Evolutionary conservation across 2,113 vertebrate species (phyloP).

Genomic region (Pseudonaja textilis): DNA sequence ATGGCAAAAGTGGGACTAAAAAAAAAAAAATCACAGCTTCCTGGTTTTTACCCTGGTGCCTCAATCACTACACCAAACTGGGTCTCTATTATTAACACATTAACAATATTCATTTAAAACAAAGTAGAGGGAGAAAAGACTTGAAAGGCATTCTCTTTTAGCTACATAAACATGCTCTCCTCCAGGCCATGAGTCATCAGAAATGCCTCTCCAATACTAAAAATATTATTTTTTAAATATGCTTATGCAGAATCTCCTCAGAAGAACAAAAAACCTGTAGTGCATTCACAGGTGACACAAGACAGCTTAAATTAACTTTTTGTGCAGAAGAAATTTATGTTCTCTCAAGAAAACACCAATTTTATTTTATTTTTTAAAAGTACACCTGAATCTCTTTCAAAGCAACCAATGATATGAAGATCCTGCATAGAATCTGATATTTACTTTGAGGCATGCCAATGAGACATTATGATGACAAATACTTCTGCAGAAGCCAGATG

Average conservation of each 20-base stretch:
- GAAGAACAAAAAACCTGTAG: background rate
- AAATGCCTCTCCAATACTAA: background rate
- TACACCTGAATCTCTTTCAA: background rate
- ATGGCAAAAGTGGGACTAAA: background rate
- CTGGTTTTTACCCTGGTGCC: background rate
- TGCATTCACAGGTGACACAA: background rate
- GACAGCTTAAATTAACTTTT: background rate
- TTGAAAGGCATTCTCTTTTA: background rate
- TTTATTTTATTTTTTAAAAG: background rate
- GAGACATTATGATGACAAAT: background rate
- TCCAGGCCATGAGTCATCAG: background rate
- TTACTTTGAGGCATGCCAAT: background rate
- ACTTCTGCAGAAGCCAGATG: background rate
- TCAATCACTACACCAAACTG: background rate
- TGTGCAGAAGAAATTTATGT: background rate
- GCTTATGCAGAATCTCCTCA: background rate
- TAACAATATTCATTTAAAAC: background rate
- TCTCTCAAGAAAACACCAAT: background rate
- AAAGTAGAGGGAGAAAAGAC: background rate
- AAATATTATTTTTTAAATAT: background rate
- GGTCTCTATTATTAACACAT: background rate
- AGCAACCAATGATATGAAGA: background rate
- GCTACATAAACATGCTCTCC: background rate
- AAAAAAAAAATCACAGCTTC: background rate
- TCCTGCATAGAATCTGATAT: background rate